Evolutionary conservation across 2,888 invertebrate species (phyloP).

Genomic region (Drosophila antonietae): DNA sequence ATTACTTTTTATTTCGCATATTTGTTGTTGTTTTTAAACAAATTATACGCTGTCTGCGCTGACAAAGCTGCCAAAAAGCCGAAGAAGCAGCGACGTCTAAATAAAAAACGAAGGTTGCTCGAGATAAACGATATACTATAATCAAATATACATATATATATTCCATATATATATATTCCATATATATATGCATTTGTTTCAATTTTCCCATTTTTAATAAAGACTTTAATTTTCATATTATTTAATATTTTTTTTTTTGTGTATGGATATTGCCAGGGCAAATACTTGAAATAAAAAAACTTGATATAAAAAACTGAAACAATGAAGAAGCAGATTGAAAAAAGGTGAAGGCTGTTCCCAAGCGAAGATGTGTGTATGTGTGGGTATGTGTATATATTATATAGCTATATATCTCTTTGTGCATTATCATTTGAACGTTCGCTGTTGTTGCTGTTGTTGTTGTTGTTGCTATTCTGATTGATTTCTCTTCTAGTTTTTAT

Average conservation of each 20-base stretch:
- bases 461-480: constrained; percentile 31
- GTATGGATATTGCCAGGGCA: constrained; percentile 21
- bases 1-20: constrained; percentile 10
- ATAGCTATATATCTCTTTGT: constrained; percentile 23
- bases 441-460: constrained; percentile 31
- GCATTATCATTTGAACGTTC: constrained; percentile 28
- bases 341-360: constrained; percentile 45
- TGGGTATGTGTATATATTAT: constrained; percentile 8
- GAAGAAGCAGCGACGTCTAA: constrained; percentile 19
- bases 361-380: not conserved
- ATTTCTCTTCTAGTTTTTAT: constrained; percentile 26
- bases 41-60: constrained; percentile 40
- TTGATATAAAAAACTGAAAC: constrained; percentile 23
- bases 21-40: constrained; percentile 31
- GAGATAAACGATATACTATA: constrained; percentile 2
- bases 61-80: constrained; percentile 47
- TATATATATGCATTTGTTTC: constrained; percentile 10
- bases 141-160: constrained; percentile 10
- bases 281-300: not conserved
- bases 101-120: constrained; percentile 44
- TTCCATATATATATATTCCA: constrained; percentile 6
- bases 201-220: not conserved
- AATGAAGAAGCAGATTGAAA: constrained; percentile 37
- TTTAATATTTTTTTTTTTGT: constrained; percentile 2
- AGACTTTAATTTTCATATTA: not conserved